Base-by-base conservation (phyloP, 2,797 vertebrate species). In the Trachurus trachurus region DNA sequence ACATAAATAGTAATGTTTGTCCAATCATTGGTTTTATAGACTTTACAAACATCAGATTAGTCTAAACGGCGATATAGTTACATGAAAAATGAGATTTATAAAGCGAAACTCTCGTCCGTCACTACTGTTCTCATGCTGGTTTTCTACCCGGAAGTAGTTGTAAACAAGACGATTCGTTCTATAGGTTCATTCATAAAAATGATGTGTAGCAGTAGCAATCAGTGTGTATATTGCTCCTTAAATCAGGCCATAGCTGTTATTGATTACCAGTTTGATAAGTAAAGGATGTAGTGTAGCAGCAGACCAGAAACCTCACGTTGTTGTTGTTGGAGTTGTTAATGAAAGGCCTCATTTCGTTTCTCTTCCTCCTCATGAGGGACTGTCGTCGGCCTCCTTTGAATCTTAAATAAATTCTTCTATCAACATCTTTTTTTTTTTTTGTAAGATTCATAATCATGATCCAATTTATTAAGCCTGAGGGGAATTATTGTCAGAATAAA, bases 401-500 rank as follows among this genome's bases (percentile, higher is more conserved):
- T 54, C 52, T 54, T 26, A 26, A 53, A 26, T 15, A 5, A 53
- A 53, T 12, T 47, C 47, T 9, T 21, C n/a, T 11, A 11, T 21
- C n/a, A 21, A 50, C 49, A 5, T 52, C 21, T 54, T 54, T 34
- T 11, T 8, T 6, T 40, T 39, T 39, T 59, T 31, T 15, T 34
- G 45, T 8, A 57, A 54, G 21, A 42, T 68, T 26, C 26, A 26
- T 26, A 26, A 26, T 64, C 65, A 58, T 29, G 9, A 45, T 70
- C 11, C n/a, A 57, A 50, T 52, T 39, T 9, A 64, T 31, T 64
- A 9, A 59, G 22, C 10, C 31, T 21, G 17, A 50, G 60, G 21
- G 22, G 39, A 7, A 26, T 66, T 39, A 21, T n/a, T 44, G 58
- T 56, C 6, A 15, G 2, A 37, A 19, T 45, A n/a, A 10, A 22